Evolutionary conservation across 2,888 invertebrate genomes (phyloP).

Genomic region (Cheiracanthium punctorium): DNA sequence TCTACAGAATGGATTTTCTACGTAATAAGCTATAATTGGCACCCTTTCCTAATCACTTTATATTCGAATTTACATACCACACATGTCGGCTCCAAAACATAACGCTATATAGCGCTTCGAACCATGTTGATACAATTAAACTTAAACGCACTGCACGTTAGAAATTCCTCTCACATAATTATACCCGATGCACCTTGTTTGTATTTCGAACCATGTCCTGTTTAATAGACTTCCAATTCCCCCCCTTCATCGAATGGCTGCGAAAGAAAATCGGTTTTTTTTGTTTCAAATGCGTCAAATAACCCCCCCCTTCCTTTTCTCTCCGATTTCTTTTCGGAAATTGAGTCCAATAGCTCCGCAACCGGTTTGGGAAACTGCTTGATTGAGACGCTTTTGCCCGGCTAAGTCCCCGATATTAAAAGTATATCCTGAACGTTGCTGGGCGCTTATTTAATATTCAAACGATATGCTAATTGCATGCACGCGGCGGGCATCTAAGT

Average conservation of each 20-base stretch:
- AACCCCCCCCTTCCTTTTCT: not conserved
- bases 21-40: too few species aligned
- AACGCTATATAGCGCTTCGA: too few species aligned
- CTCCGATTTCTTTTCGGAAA: not conserved
- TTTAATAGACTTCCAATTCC: not conserved
- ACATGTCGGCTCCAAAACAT: too few species aligned
- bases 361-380: constrained; percentile 26
- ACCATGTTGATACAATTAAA: not conserved
- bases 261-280: not conserved
- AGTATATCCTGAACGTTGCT: not conserved
- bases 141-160: not conserved
- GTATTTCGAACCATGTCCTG: not conserved
- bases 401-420: constrained; percentile 22
- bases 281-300: not conserved
- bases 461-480: constrained; percentile 62
- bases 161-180: not conserved
- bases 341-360: not conserved
- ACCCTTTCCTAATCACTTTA: too few species aligned
- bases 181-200: not conserved
- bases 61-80: too few species aligned
- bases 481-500: constrained; percentile 29
- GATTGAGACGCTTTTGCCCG: constrained; percentile 16
- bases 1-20: too few species aligned
- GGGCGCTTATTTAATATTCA: constrained; percentile 43
- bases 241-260: not conserved